A percentile compares a stretch with the other conserved stretches of the same genome.
Evolutionary conservation across 2,797 vertebrate species (phyloP).

Genomic region (Clarias fuscus): DNA sequence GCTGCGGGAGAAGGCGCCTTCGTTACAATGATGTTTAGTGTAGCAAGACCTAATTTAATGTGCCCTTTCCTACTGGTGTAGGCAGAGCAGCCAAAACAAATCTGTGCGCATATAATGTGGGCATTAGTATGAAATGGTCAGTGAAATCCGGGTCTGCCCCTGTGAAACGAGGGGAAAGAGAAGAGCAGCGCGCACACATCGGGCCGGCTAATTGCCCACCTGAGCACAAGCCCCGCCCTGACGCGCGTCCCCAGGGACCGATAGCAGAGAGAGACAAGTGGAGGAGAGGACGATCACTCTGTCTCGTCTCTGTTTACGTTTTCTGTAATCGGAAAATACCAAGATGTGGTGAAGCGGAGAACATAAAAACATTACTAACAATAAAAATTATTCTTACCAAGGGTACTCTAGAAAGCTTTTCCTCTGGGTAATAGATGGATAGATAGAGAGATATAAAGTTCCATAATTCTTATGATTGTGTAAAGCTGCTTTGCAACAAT

Average conservation of each 20-base stretch:
- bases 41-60: conserved; percentile 53
- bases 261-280: background rate
- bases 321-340: background rate
- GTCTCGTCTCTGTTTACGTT: background rate
- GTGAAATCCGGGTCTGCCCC: conserved; percentile 52
- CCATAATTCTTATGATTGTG: too few relatives aligned
- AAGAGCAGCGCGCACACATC: background rate
- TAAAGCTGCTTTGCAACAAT: too few relatives aligned
- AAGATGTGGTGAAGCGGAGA: background rate
- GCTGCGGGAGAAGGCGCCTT: conserved; percentile 45
- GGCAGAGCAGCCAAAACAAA: conserved; percentile 58
- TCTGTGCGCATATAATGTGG: conserved; percentile 41
- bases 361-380: too few relatives aligned
- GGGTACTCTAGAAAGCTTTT: background rate
- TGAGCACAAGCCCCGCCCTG: conserved; percentile 28
- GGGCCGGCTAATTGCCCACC: conserved; percentile 55
- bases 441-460: too few relatives aligned
- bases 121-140: conserved; percentile 57
- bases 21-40: conserved; percentile 42
- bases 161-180: conserved; percentile 34
- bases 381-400: background rate
- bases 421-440: too few relatives aligned
- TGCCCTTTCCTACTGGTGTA: conserved; percentile 54
- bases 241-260: conserved; percentile 20
- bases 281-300: background rate